phyloP scores from a whole-genome alignment of 2,888 invertebrate genomes.

The Dasysyrphus albostriatus region DNA sequence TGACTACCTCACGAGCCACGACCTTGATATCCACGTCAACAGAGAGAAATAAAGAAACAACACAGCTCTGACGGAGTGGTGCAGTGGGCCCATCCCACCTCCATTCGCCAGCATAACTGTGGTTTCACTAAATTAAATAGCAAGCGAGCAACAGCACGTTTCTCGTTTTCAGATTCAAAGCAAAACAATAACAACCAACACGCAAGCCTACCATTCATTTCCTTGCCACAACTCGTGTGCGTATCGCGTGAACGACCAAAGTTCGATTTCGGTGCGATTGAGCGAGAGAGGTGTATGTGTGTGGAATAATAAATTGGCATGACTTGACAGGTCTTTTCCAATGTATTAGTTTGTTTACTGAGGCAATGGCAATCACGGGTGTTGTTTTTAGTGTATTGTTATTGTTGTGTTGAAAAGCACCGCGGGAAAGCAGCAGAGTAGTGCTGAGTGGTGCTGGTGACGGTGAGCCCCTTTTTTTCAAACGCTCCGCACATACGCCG shows the following conservation, averaged over 20 bases:
- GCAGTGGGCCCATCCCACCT: conserved; percentile 1
- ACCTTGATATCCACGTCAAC: conserved; percentile 69
- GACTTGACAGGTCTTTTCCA: conserved; percentile 11
- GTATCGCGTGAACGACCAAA: conserved; percentile 52
- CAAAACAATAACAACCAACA: conserved; percentile 39
- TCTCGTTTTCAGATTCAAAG: neutral
- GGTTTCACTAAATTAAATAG: conserved; percentile 33
- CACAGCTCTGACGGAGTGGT: neutral
- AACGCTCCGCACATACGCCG: conserved; percentile 39
- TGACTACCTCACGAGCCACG: conserved; percentile 30
- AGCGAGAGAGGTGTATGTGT: conserved; percentile 1
- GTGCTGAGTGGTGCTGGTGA: neutral
- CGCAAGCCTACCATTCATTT: conserved; percentile 38
- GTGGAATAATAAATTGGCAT: conserved; percentile 4
- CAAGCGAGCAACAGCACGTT: conserved; percentile 18
- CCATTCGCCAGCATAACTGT: conserved; percentile 16
- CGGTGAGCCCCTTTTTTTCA: conserved; percentile 69
- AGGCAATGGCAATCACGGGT: conserved; percentile 1
- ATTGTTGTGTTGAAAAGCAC: neutral
- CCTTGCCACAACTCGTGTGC: conserved; percentile 29
- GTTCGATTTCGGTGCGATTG: conserved; percentile 30
- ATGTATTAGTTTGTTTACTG: neutral
- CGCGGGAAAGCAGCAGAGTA: neutral
- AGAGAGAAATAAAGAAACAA: conserved; percentile 37
- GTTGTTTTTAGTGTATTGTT: conserved; percentile 6